Evolutionary conservation across 2,888 invertebrate species (phyloP).

Genomic region (Athetis lepigone): DNA sequence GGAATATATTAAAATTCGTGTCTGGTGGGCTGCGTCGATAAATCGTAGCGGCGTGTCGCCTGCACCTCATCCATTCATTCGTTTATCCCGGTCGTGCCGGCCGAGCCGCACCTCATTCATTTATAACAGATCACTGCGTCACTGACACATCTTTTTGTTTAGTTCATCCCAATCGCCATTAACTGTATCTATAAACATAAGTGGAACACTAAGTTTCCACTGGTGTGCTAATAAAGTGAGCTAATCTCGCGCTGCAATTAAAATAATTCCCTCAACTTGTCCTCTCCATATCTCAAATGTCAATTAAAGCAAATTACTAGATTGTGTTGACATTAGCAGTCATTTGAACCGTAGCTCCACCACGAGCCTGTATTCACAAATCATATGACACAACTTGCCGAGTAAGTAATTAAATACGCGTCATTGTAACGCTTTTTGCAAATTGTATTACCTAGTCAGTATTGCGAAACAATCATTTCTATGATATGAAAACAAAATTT

Average conservation of each 20-base stretch:
- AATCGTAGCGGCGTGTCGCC: conserved; percentile 45
- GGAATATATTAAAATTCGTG: conserved; percentile 51
- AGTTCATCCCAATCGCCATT: too few relatives aligned
- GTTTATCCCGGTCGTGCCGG: conserved; percentile 25
- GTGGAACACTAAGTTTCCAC: too few relatives aligned
- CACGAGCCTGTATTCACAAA: conserved; percentile 33
- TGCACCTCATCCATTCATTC: conserved; percentile 52
- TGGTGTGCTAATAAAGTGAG: conserved; percentile 41
- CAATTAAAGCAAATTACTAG: conserved; percentile 56
- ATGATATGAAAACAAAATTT: too few relatives aligned
- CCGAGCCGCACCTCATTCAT: conserved; percentile 37
- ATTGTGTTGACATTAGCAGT: conserved; percentile 55
- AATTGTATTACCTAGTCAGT: conserved; percentile 8
- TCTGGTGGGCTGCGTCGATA: conserved; percentile 45
- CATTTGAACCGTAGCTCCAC: conserved; percentile 47
- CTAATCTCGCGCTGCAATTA: conserved; percentile 43
- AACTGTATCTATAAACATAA: too few relatives aligned
- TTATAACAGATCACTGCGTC: conserved; percentile 43
- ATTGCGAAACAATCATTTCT: conserved; percentile 12
- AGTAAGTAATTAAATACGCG: neutral
- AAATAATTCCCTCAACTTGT: conserved; percentile 43
- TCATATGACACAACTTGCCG: conserved; percentile 18
- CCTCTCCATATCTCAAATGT: conserved; percentile 56
- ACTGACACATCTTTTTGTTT: conserved; percentile 22
- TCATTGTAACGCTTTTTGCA: conserved; percentile 15